Conservation (phyloP, 2,113 vertebrate species). For the Atlantisia rogersi region DNA sequence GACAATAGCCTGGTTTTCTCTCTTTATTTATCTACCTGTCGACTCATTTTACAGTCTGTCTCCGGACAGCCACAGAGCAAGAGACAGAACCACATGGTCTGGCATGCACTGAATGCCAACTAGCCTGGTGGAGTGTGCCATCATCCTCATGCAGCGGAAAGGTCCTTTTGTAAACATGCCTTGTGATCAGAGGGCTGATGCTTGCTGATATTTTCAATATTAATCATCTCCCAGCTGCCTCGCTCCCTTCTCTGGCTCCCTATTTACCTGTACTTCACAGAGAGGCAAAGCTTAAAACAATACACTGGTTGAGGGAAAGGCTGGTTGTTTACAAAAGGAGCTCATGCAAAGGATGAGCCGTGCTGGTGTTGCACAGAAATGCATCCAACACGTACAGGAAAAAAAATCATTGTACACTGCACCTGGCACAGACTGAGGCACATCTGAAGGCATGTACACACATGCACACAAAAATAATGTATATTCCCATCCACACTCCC, state of each 20-base stretch:
- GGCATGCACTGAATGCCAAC: slow-evolving; percentile 46
- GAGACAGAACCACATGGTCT: slow-evolving; percentile 32
- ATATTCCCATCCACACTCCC: neutral
- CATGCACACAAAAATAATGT: neutral
- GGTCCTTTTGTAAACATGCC: slow-evolving; percentile 55
- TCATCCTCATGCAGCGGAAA: neutral
- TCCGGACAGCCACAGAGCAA: neutral
- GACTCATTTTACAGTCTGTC: neutral
- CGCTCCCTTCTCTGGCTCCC: neutral
- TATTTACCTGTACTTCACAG: neutral
- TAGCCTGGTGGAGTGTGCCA: neutral
- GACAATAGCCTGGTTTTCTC: neutral
- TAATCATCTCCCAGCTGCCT: slow-evolving; percentile 62
- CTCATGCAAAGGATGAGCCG: neutral
- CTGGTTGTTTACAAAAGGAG: neutral
- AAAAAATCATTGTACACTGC: neutral
- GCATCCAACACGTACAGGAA: neutral
- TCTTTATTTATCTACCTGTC: slow-evolving; percentile 34
- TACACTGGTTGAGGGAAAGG: neutral
- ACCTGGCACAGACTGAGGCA: neutral
- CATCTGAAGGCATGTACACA: neutral
- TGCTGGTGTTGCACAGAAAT: neutral
- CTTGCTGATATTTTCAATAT: slow-evolving; percentile 44
- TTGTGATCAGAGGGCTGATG: slow-evolving; percentile 48
- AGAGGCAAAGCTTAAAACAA: neutral